Base-by-base conservation (phyloP, 2,888 invertebrate species). In the Agrilus mali region DNA sequence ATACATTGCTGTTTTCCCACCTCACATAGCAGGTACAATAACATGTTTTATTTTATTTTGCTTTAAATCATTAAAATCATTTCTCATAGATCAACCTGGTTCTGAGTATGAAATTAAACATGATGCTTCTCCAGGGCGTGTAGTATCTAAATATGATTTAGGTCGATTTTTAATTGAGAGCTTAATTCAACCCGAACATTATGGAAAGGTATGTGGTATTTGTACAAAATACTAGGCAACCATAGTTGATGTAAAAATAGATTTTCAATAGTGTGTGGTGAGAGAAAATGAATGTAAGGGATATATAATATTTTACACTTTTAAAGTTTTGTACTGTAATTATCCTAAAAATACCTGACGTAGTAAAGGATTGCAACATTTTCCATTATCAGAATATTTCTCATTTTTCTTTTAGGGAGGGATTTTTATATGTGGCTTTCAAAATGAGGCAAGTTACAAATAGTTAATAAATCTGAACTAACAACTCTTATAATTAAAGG, bases 1-100 rank as follows among this genome's bases (percentile, higher is more conserved):
- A 49, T 89, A 80, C 71, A 70, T 88, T 53, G 85, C 86, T 1
- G 76, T 87, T 15, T 73, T 81, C 50, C 85, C 89, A 6, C 88
- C 89, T 1, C 88, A 87, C 56, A 88, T 90, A 58, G 76, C 82
- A 50, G 78, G 82, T 80, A 61, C 64, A 16, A 36, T 2, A 10
- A 27, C 27, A 27, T 27, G 10, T 27, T 27, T 27, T 10, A 27
- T 27, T 14, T 49, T 40, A 17, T 27, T 15, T 22, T 34, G 8
- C 15, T 17, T 22, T 45, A 27, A 42, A 36, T 20, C 16, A 20
- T 22, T 16, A 14, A n/a, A 33, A 27, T 31, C n/a, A 39, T 42
- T 42, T 46, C 48, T 65, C 63, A 31, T 67, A 81, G 85, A 83
- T 58, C 75, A 78, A 50, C 81, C 82, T 1, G 74, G 77, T 48